Evolutionary conservation across 2,113 vertebrate genomes (phyloP).

Genomic region (Eurypyga helias): DNA sequence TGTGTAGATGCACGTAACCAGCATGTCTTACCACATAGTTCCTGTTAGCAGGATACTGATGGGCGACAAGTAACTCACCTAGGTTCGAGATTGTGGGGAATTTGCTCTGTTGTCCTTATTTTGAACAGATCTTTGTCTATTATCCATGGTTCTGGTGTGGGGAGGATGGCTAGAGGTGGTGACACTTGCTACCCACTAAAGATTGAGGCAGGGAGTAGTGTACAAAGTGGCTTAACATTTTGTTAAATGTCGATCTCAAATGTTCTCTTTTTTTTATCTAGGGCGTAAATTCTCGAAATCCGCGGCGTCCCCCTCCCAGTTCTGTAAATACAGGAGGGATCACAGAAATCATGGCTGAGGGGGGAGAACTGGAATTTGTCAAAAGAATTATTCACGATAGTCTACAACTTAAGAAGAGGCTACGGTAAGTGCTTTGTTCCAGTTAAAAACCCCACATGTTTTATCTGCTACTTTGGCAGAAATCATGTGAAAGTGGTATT

Average conservation of each 20-base stretch:
- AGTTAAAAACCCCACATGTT: neutral
- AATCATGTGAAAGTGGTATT: neutral
- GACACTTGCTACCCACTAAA: neutral
- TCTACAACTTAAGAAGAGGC: conserved; percentile 92
- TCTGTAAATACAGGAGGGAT: conserved; percentile 97
- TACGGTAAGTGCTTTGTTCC: conserved; percentile 79
- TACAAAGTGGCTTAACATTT: neutral
- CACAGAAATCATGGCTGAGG: conserved; percentile 99
- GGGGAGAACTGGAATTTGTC: conserved; percentile 97
- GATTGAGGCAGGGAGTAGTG: neutral
- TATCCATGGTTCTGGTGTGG: neutral
- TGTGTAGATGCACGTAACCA: neutral
- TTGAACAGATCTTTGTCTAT: neutral
- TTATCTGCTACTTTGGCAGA: neutral
- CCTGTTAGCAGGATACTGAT: neutral
- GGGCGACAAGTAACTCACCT: neutral
- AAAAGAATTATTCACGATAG: conserved; percentile 99
- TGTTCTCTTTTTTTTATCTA: conserved; percentile 50
- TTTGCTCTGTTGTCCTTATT: neutral
- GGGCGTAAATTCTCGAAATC: conserved; percentile 97
- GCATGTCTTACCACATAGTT: neutral
- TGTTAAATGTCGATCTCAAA: neutral
- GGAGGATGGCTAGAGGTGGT: neutral
- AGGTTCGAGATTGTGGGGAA: neutral
- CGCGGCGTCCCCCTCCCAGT: conserved; percentile 94